Conservation (phyloP, 2,113 vertebrate genomes). For the Seriola aureovittata region DNA sequence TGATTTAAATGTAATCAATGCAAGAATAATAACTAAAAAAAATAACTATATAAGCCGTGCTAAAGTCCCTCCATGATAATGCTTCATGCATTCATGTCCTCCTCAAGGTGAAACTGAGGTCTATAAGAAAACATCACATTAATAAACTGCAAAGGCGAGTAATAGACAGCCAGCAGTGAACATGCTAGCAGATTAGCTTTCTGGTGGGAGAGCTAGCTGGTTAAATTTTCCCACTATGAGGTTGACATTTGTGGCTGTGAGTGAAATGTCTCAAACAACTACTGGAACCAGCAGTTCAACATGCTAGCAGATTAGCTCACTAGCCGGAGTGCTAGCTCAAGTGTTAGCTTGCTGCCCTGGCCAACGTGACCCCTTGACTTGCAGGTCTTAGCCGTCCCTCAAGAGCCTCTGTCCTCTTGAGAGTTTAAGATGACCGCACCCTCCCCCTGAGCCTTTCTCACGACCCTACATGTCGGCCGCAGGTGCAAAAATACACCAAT, state of each 20-base stretch:
- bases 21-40: too few species aligned
- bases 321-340: neutral
- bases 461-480: conserved; percentile 60
- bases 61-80: too few species aligned
- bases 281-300: neutral
- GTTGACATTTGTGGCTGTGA: neutral
- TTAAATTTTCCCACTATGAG: neutral
- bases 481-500: conserved; percentile 75
- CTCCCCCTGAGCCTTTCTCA: conserved; percentile 64
- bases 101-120: too few species aligned
- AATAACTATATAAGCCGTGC: too few species aligned
- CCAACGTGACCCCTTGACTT: neutral
- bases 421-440: conserved; percentile 23
- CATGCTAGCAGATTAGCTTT: too few species aligned
- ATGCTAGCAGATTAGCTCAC: neutral
- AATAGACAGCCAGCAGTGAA: too few species aligned
- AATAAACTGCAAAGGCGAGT: too few species aligned
- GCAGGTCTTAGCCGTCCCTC: neutral
- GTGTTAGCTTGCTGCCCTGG: neutral
- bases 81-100: too few species aligned
- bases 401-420: conserved; percentile 12
- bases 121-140: too few species aligned
- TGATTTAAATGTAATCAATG: too few species aligned
- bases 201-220: too few species aligned
- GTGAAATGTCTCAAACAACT: too few species aligned